Evolutionary conservation across 2,113 vertebrate species (phyloP).

Genomic region (Mixornis gularis): DNA sequence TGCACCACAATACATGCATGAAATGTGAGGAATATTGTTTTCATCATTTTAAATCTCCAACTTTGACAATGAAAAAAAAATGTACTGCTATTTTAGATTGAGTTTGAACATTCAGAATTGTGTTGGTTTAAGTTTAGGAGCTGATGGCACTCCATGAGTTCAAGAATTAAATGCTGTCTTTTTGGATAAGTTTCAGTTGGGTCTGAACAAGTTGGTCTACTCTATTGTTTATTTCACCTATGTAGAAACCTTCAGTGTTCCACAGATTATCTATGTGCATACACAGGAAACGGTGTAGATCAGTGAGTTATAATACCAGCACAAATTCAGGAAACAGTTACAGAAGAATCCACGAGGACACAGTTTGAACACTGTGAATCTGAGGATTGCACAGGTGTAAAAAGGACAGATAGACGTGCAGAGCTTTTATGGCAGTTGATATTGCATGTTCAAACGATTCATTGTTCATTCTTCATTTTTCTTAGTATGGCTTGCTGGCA

Average conservation of each 20-base stretch:
- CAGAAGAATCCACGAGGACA: background rate
- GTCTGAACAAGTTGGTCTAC: no score
- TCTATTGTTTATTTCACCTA: background rate
- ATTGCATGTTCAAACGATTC: background rate
- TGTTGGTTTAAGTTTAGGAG: background rate
- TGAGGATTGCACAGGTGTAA: background rate
- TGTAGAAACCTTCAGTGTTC: background rate
- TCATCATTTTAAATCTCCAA: background rate
- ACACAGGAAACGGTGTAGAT: background rate
- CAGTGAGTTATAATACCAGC: background rate
- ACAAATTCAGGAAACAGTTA: background rate
- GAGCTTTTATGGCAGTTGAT: background rate
- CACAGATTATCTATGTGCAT: background rate
- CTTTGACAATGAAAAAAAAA: background rate
- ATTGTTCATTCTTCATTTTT: background rate
- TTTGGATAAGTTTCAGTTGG: background rate
- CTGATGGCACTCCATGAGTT: background rate
- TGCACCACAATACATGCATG: background rate
- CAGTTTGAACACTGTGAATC: no score
- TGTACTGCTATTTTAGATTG: background rate
- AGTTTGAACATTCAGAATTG: background rate
- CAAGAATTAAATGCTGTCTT: background rate
- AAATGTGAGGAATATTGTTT: background rate
- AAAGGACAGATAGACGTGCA: background rate
- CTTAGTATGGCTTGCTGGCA: background rate